phyloP scores from a whole-genome alignment of 2,888 invertebrate species.

The Taenaris catops region DNA sequence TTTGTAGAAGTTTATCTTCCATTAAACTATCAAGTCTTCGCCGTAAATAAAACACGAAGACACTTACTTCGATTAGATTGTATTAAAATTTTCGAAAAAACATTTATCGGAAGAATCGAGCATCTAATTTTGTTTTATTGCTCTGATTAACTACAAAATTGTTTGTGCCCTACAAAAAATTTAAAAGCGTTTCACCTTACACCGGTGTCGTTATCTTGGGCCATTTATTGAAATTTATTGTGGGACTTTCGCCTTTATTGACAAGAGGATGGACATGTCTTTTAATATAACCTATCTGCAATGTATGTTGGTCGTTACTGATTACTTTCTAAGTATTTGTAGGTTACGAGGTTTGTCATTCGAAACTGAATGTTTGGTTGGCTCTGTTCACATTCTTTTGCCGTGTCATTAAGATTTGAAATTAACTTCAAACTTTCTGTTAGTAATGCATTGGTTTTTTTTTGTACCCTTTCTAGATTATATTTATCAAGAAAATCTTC shows the following conservation, averaged over 20 bases:
- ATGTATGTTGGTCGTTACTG: constrained; percentile 9
- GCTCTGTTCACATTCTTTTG: too few species aligned
- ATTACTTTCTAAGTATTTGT: constrained; percentile 3
- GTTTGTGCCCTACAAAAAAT: constrained; percentile 22
- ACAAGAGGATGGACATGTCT: background rate
- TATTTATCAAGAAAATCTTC: too few species aligned
- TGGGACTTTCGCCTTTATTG: constrained; percentile 10
- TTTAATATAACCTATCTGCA: constrained; percentile 6
- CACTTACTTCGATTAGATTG: constrained; percentile 27
- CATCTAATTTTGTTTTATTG: constrained; percentile 39
- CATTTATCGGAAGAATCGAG: constrained; percentile 26
- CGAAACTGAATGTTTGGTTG: too few species aligned
- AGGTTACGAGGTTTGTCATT: too few species aligned
- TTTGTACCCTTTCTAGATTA: too few species aligned
- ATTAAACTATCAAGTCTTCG: constrained; percentile 19
- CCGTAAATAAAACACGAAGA: constrained; percentile 26
- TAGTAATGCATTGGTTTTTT: too few species aligned
- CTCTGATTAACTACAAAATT: constrained; percentile 28
- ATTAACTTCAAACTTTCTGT: too few species aligned
- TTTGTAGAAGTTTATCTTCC: constrained; percentile 16
- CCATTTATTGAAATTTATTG: constrained; percentile 14
- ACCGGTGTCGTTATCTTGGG: constrained; percentile 13
- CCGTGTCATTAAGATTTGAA: too few species aligned
- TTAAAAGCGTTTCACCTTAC: constrained; percentile 27
- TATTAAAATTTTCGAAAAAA: constrained; percentile 21